phyloP scores from a whole-genome alignment of 2,113 vertebrate species.

The Sylvia atricapilla region DNA sequence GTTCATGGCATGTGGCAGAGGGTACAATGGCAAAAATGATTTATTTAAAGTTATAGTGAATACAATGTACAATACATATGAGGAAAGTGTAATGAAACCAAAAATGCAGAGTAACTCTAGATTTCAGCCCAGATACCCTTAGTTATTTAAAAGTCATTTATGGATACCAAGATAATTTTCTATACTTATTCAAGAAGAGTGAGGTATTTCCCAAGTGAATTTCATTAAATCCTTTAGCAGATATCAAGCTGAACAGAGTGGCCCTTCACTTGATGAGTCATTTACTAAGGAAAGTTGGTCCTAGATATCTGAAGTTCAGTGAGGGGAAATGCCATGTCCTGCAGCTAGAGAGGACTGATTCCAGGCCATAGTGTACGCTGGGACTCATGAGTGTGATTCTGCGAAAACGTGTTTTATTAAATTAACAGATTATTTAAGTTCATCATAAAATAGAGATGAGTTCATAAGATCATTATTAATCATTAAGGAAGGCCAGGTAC shows the following conservation, averaged over 20 bases:
- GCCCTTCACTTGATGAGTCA: neutral
- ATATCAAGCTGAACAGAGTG: neutral
- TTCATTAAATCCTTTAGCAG: neutral
- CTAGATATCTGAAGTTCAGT: neutral
- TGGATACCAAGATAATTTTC: neutral
- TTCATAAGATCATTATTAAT: neutral
- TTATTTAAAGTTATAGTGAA: neutral
- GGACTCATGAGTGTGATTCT: neutral
- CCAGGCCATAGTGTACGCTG: neutral
- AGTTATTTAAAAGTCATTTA: neutral
- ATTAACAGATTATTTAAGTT: neutral
- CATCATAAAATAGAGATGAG: neutral
- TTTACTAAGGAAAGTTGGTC: neutral
- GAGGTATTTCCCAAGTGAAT: neutral
- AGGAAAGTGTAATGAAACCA: neutral
- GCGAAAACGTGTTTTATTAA: neutral
- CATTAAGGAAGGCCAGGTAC: neutral
- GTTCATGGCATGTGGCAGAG: neutral
- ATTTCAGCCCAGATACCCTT: neutral
- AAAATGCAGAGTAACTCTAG: neutral
- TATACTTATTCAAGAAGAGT: neutral
- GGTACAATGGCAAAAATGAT: neutral
- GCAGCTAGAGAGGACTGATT: neutral
- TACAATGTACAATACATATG: neutral
- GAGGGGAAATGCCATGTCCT: neutral